Evolutionary conservation across 1,140 invertebrate genomes (phyloP), one percentile per base, ranked within the genome.

Genomic region (Rhyzopertha dominica): DNA sequence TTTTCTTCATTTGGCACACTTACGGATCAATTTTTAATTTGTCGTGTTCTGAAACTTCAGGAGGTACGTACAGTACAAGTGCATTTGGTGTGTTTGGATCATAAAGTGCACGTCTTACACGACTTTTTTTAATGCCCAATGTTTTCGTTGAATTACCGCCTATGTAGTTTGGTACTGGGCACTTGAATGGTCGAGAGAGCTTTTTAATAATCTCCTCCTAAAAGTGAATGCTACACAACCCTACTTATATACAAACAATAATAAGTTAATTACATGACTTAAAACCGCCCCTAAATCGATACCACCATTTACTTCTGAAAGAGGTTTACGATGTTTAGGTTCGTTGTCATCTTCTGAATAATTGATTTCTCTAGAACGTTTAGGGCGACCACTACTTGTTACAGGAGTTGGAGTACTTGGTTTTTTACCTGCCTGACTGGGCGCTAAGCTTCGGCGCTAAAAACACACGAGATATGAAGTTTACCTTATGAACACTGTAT

Each of bases 21-120:
- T 69, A 84, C 77, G 68, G 61, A 47, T 85, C 75, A 45, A 75
- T 65, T 74, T 89, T 94, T 46, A 95, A 70, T 65, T 81, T 82
- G 31, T 95, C 90, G 66, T 94, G 85, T 54, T 85, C 83, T 23
- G 82, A 81, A 25, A 91, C 69, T 57, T 81, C 77, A 9, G 89
- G 87, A 2, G 97, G 96, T 7, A 71, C 66, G 65, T 87, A 98
- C 10, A 99, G 72, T 12, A 99, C 82, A 2, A 99, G 70, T 1
- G 97, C 95, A 65, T 89, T 90, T 18, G 95, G 90, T 60, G 86
- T 94, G 58, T 86, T 80, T 0, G 97, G 96, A 74, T 99, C 95
- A 65, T 95, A 88, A 9, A 99, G 68, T 1, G 96, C 71, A 47
- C 82, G 77, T 53, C 84, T 72, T 2, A 79, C 73, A 12, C 81